Evolutionary conservation across 2,113 vertebrate species (phyloP).

Genomic region (Carassius auratus): DNA sequence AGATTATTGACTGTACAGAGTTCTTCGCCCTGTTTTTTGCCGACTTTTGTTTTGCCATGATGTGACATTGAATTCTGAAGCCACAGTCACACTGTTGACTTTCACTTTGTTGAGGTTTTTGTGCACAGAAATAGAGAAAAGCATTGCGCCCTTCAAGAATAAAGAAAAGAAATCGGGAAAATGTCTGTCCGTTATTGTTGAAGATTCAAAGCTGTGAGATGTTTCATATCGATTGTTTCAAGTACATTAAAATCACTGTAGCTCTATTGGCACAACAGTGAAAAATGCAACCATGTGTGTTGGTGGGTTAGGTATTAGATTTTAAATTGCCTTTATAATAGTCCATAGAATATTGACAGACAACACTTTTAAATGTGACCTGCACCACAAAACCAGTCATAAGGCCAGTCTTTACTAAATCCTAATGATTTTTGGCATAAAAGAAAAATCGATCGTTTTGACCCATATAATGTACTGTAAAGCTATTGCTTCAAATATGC

Average conservation of each 20-base stretch:
- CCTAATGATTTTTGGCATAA: too few species aligned
- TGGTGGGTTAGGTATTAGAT: neutral
- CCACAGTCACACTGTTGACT: slow-evolving; percentile 86
- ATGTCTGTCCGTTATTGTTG: slow-evolving; percentile 77
- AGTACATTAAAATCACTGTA: neutral
- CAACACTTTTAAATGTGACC: too few species aligned
- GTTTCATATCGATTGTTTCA: neutral
- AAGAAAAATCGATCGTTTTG: too few species aligned
- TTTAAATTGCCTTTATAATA: neutral
- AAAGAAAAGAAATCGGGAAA: slow-evolving; percentile 90
- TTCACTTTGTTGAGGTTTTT: slow-evolving; percentile 89
- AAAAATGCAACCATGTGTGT: neutral
- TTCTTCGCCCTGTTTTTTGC: slow-evolving; percentile 81
- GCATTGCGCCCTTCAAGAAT: slow-evolving; percentile 91
- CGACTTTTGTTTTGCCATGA: slow-evolving; percentile 84
- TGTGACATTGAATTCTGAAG: slow-evolving; percentile 88
- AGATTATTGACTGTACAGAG: too few species aligned
- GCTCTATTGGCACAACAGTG: neutral
- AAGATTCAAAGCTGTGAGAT: slow-evolving; percentile 38
- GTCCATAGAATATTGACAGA: neutral
- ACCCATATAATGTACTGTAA: too few species aligned
- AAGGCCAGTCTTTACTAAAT: too few species aligned
- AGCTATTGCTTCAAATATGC: too few species aligned
- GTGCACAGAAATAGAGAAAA: slow-evolving; percentile 87
- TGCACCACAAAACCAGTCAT: too few species aligned